Conservation (phyloP, 2,888 invertebrate genomes). For the Spicauda simplicius region DNA sequence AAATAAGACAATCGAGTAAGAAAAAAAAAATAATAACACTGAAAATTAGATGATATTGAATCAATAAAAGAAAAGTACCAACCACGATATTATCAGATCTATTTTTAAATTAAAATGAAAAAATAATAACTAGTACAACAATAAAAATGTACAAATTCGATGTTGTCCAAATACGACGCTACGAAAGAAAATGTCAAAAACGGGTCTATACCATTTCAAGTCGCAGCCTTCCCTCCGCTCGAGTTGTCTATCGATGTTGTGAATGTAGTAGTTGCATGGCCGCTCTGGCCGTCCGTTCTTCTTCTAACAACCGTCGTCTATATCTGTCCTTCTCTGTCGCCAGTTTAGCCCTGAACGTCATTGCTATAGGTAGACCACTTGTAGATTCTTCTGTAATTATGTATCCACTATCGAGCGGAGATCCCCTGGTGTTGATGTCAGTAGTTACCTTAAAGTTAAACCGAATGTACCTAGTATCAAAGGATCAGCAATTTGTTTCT, state of each 20-base stretch:
- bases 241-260: conserved; percentile 80
- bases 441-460: conserved; percentile 70
- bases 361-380: conserved; percentile 80
- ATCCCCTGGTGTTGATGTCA: conserved; percentile 74
- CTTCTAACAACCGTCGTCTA: conserved; percentile 73
- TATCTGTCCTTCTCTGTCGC: conserved; percentile 76
- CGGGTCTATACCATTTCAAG: conserved; percentile 78
- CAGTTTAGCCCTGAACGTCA: conserved; percentile 69
- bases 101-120: background rate
- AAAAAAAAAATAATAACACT: too few species aligned
- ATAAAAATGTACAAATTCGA: background rate
- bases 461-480: conserved; percentile 49
- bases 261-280: conserved; percentile 83
- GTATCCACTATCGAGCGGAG: conserved; percentile 77
- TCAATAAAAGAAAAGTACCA: too few species aligned
- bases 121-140: background rate
- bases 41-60: too few species aligned
- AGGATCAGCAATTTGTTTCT: background rate
- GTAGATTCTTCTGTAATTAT: conserved; percentile 80
- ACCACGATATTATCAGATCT: too few species aligned
- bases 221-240: conserved; percentile 77
- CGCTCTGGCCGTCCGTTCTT: conserved; percentile 72
- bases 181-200: conserved; percentile 23
- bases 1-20: too few species aligned
- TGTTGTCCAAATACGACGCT: background rate